Percentiles rank a stretch among this genome's conserved stretches.
phyloP scores from a whole-genome alignment of 1,140 invertebrate species.

The Rhopalosiphum padi region DNA sequence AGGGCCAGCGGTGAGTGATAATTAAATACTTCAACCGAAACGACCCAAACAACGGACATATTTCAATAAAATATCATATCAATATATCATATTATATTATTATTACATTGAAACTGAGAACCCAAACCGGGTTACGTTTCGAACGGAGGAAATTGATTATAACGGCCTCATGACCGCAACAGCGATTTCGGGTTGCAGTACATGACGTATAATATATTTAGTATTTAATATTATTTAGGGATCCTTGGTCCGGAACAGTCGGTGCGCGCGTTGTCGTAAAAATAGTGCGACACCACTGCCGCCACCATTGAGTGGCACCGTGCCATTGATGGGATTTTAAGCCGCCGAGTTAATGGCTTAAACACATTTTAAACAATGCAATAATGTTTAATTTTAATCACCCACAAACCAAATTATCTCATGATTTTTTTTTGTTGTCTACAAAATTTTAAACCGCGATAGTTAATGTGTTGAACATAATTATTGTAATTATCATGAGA shows the following conservation, averaged over 20 bases:
- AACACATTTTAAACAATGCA: slow-evolving; percentile 17
- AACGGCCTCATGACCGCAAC: not conserved
- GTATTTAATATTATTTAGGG: not conserved
- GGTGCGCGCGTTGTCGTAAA: not conserved
- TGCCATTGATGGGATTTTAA: slow-evolving; percentile 38
- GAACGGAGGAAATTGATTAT: slow-evolving; percentile 46
- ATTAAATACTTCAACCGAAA: not conserved
- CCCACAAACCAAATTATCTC: not conserved
- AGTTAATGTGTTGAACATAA: not conserved
- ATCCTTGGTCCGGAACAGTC: not conserved
- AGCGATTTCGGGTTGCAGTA: not conserved
- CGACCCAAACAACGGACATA: not conserved
- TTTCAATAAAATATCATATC: not conserved
- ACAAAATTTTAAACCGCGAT: not conserved
- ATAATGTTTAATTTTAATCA: slow-evolving; percentile 22
- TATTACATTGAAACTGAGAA: not conserved
- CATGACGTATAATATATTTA: no score
- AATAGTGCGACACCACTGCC: not conserved
- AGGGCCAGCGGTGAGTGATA: slow-evolving; percentile 64
- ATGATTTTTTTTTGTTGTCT: not conserved
- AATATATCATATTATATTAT: not conserved
- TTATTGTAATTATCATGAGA: not conserved
- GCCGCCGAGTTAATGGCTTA: slow-evolving; percentile 32
- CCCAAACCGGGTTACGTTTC: not conserved
- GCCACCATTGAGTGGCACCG: not conserved